Base-by-base conservation (phyloP, 1,140 invertebrate genomes). In the Trichogramma pretiosum region DNA sequence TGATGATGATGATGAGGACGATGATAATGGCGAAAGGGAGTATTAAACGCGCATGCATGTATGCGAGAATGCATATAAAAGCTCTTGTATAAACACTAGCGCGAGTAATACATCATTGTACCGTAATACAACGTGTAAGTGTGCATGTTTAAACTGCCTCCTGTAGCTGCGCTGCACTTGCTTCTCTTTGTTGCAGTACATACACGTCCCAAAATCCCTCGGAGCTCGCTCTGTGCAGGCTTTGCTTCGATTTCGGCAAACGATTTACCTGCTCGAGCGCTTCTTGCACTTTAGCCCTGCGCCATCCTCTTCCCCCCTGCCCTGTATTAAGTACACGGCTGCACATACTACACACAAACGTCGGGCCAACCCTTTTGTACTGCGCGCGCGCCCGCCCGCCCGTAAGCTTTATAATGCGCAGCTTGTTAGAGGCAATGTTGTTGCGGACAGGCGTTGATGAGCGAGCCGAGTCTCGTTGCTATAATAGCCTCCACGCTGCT, bases 111-210 rank as follows among this genome's bases (percentile, higher is more conserved):
- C 42, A 50, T 50, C 48, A 50, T 50, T 50, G 48, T 50, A 50
- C 48, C 48, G 48, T 50, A 50, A 50, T 50, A 50, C 48, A 50
- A 42, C 48, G 36, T 50, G 48, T 50, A 50, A 50, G 48, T 50
- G n/a, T n/a, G 48, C 42, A 50, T 50, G 48, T 50, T n/a, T 50
- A 45, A 50, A 50, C 42, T 41, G 21, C 48, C 48, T 34, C 34
- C 17, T 38, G 10, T 22, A 22, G n/a, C 14, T 30, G 21, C 38
- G 38, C 38, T 14, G 16, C 16, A n/a, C 23, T 18, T 22, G 36
- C 10, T 14, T 19, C 13, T 35, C 34, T 35, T n/a, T n/a, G n/a
- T n/a, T n/a, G n/a, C n/a, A n/a, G n/a, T n/a, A n/a, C n/a, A n/a
- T n/a, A n/a, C n/a, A n/a, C 24, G 5, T 28, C 24, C 24, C 24